Conservation (phyloP, 2,113 vertebrate species). For the Periophthalmodon schlosseri region DNA sequence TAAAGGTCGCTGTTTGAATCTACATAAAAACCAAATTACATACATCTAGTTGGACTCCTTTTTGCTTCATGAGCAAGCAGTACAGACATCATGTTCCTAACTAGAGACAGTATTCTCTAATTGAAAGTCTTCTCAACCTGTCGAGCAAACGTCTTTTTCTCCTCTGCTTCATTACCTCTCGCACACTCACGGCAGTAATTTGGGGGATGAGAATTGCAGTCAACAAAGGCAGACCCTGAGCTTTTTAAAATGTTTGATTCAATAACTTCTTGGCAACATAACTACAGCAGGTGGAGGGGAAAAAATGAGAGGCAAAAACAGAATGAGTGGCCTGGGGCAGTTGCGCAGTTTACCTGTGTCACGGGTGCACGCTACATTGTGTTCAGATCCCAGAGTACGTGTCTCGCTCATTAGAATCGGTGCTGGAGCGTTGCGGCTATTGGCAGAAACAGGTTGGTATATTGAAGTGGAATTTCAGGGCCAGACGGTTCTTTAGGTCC, state of each 20-base stretch:
- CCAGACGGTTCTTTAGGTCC: slow-evolving; percentile 68
- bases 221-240: slow-evolving; percentile 50
- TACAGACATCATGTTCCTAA: slow-evolving; percentile 12
- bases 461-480: slow-evolving; percentile 52
- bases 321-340: slow-evolving; percentile 64
- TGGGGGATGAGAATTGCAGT: slow-evolving; percentile 41
- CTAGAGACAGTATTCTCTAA: slow-evolving; percentile 12
- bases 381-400: slow-evolving; percentile 53
- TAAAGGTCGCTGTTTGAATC: slow-evolving; percentile 18
- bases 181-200: slow-evolving; percentile 34
- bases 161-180: slow-evolving; percentile 44
- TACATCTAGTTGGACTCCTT: not conserved
- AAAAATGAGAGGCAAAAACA: slow-evolving; percentile 8
- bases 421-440: slow-evolving; percentile 14
- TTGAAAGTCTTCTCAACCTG: slow-evolving; percentile 38
- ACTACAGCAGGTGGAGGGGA: slow-evolving; percentile 54
- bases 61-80: not conserved
- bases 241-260: slow-evolving; percentile 42
- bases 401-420: slow-evolving; percentile 46
- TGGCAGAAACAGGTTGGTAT: slow-evolving; percentile 37
- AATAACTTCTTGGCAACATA: slow-evolving; percentile 50
- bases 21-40: slow-evolving; percentile 11
- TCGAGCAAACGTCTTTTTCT: slow-evolving; percentile 23
- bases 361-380: slow-evolving; percentile 53
- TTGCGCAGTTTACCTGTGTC: slow-evolving; percentile 56